Base-by-base conservation (phyloP, 1,140 invertebrate genomes). In the Drosophila aff. region DNA sequence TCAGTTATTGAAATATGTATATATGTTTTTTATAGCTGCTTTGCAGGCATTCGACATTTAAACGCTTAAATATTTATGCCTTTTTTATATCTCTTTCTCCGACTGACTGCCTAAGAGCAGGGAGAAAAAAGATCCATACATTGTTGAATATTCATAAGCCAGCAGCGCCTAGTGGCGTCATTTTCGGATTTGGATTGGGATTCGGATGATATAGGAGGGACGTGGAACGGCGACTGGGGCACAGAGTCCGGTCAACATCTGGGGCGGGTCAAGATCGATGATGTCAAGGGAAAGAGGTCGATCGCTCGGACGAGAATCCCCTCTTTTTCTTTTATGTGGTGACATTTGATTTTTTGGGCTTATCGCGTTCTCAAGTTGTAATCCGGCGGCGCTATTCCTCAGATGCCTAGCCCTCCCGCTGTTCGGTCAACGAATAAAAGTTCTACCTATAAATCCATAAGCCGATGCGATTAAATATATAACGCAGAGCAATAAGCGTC, bases 211-310 rank as follows among this genome's bases (percentile, higher is more conserved):
- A 50, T 71, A 62, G 43, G n/a, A 4, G 43, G 15, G 38, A 13
- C 26, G 31, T 16, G 49, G 16, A 18, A 33, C 13, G 31, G 18
- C n/a, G 26, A 28, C 49, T 31, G 40, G 59, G 63, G 38, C 15
- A 40, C 38, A 16, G 38, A 16, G 40, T 28, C 50, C 16, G 23
- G 43, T 57, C 61, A 63, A 75, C 62, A 83, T 89, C 77, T 89
- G 83, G 83, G 83, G 59, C 83, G 83, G 83, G 80, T 83, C 83
- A 89, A 87, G 84, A 87, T 89, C 84, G 84, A 83, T 83, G 83
- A 87, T 87, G 83, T 87, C 83, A 86, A 87, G 77, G 53, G 36
- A 57, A 89, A 67, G 82, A 69, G 77, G 73, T 77, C 55, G 18
- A 7, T 73, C 76, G 75, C 2, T 52, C 33, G 63, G 63, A 41